Evolutionary conservation across 1,140 invertebrate genomes (phyloP).

Genomic region (Hyphantria cunea): DNA sequence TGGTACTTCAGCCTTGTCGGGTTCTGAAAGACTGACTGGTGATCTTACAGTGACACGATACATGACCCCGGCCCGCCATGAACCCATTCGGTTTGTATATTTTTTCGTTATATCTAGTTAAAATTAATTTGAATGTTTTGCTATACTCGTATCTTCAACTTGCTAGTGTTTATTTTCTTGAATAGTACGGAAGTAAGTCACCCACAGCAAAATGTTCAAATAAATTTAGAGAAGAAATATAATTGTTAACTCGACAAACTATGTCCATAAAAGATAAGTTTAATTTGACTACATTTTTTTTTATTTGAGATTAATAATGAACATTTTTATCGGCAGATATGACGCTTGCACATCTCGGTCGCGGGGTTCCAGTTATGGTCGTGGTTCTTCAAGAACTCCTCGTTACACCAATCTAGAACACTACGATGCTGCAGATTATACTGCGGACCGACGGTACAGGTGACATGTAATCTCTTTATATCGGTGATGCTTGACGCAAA

Average conservation of each 20-base stretch:
- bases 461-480: slow-evolving; percentile 26
- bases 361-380: slow-evolving; percentile 66
- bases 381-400: slow-evolving; percentile 64
- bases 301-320: too few species aligned
- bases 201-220: too few species aligned
- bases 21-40: slow-evolving; percentile 56
- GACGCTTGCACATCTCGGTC: slow-evolving; percentile 62
- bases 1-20: slow-evolving; percentile 55
- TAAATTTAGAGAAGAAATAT: too few species aligned
- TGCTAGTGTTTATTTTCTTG: background rate
- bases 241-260: too few species aligned
- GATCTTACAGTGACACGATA: slow-evolving; percentile 57
- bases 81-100: slow-evolving; percentile 52
- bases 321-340: slow-evolving; percentile 53
- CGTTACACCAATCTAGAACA: slow-evolving; percentile 69
- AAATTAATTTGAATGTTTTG: slow-evolving; percentile 1
- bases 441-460: slow-evolving; percentile 79
- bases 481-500: background rate
- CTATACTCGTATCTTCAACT: background rate
- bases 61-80: slow-evolving; percentile 56
- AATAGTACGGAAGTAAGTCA: too few species aligned
- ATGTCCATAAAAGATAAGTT: too few species aligned
- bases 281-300: too few species aligned
- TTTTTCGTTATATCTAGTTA: slow-evolving; percentile 11
- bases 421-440: slow-evolving; percentile 73